Evolutionary conservation across 2,113 vertebrate species (phyloP).

Genomic region (Hylia prasina): DNA sequence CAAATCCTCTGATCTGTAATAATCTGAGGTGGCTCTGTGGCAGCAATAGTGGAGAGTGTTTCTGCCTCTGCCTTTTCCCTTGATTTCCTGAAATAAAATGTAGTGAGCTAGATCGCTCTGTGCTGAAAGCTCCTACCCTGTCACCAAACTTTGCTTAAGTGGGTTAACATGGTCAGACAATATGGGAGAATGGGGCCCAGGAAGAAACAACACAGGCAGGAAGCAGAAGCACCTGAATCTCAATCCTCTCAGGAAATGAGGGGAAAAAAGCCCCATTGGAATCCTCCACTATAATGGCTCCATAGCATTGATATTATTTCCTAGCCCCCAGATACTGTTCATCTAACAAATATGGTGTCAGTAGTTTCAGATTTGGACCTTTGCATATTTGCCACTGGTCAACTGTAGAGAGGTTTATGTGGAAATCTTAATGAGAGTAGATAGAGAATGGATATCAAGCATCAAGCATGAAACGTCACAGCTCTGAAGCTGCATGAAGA

Average conservation of each 20-base stretch:
- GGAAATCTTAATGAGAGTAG: background rate
- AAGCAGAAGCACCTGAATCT: background rate
- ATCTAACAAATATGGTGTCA: background rate
- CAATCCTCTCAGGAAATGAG: background rate
- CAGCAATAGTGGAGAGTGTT: background rate
- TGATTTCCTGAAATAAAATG: background rate
- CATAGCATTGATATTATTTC: background rate
- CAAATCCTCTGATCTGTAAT: background rate
- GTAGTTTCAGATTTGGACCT: background rate
- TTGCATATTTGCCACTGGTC: background rate
- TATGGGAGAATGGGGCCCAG: background rate
- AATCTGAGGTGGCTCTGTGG: background rate
- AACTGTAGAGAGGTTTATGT: background rate
- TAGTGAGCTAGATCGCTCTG: accelerated
- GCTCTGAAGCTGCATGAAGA: background rate
- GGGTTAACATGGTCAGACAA: background rate
- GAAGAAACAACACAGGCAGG: background rate
- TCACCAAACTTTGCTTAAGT: background rate
- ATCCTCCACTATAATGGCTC: background rate
- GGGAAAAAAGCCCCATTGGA: accelerated
- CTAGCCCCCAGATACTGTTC: background rate
- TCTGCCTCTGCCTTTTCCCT: background rate
- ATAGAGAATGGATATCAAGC: background rate
- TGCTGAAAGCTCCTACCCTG: background rate
- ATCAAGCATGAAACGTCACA: background rate